Evolutionary conservation across 2,888 invertebrate genomes (phyloP).

Genomic region (Callyntrura guangdongensis): DNA sequence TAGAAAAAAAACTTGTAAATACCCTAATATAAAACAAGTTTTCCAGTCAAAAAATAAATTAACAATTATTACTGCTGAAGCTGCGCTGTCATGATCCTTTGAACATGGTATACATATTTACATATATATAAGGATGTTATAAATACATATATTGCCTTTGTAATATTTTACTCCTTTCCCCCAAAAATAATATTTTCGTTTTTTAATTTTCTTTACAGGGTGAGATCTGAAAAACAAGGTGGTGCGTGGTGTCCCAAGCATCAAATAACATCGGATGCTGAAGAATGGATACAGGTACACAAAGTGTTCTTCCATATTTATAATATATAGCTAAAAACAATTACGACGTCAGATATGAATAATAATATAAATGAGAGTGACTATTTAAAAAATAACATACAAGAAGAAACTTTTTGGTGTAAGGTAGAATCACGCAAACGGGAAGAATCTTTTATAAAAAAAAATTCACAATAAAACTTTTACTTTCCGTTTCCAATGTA

Average conservation of each 20-base stretch:
- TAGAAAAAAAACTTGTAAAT: conserved; percentile 62
- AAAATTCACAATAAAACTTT: background rate
- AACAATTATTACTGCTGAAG: conserved; percentile 65
- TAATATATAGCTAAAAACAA: too few species aligned
- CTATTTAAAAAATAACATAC: background rate
- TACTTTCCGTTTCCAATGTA: conserved; percentile 82
- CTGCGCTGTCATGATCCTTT: conserved; percentile 10
- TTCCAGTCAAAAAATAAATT: conserved; percentile 70
- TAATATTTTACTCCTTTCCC: too few species aligned
- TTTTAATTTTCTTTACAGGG: conserved; percentile 87
- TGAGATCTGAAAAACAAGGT: conserved; percentile 93
- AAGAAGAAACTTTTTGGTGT: background rate
- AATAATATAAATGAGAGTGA: too few species aligned
- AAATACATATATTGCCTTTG: too few species aligned
- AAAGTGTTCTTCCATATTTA: too few species aligned
- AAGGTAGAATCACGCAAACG: background rate
- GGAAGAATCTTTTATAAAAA: background rate
- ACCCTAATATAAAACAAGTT: conserved; percentile 61
- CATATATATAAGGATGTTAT: conserved; percentile 45
- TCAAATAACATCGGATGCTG: too few species aligned
- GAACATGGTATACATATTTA: background rate
- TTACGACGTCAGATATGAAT: too few species aligned
- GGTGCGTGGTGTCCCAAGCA: conserved; percentile 99
- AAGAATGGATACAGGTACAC: too few species aligned
- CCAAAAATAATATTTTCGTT: too few species aligned